A percentile compares a stretch with the other conserved stretches of the same genome.
Evolutionary conservation across 2,797 vertebrate species (phyloP).

Genomic region (Kryptopterus vitreolus): DNA sequence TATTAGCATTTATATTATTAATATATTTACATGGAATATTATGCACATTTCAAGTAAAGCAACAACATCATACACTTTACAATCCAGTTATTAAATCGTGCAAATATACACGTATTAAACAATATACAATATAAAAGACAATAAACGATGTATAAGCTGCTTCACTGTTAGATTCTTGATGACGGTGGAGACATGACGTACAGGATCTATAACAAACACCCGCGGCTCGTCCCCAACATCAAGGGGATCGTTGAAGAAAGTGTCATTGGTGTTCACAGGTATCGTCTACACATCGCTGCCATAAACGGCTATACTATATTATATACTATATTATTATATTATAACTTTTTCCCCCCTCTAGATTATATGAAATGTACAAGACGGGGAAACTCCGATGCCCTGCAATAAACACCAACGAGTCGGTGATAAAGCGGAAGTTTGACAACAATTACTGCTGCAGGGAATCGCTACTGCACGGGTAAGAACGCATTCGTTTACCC

Average conservation of each 20-base stretch:
- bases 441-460: conserved; percentile 94
- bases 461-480: conserved; percentile 93
- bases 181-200: conserved; percentile 95
- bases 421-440: conserved; percentile 93
- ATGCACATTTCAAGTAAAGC: neutral
- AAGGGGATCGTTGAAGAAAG: conserved; percentile 95
- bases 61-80: no score
- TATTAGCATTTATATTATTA: neutral
- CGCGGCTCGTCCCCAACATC: conserved; percentile 87
- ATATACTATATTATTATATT: no score
- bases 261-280: conserved; percentile 92
- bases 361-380: conserved; percentile 89
- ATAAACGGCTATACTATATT: no score
- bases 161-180: conserved; percentile 83
- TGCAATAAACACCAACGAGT: conserved; percentile 93
- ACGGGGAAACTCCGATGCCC: conserved; percentile 85
- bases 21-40: neutral
- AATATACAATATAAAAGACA: no score
- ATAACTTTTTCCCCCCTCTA: conserved; percentile 53
- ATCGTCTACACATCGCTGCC: conserved; percentile 7
- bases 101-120: no score
- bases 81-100: no score
- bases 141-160: no score
- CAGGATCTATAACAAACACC: conserved; percentile 92
- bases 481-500: no score